Conservation (phyloP, 2,888 invertebrate genomes). For the Hirtodrosophila confusa region DNA sequence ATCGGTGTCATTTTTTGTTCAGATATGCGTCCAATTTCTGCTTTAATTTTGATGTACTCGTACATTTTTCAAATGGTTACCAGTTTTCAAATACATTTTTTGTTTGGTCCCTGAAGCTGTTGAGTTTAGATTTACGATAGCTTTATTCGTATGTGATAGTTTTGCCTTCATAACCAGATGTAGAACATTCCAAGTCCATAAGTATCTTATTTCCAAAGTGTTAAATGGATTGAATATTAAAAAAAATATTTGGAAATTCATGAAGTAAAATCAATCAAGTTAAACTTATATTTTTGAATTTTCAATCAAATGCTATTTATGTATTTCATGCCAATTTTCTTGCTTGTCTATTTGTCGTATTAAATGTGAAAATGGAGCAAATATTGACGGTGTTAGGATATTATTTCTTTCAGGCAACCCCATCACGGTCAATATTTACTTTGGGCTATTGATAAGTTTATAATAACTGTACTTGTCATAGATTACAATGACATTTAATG, state of each 20-base stretch:
- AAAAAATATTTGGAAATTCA: constrained; percentile 6
- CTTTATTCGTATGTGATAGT: constrained; percentile 61
- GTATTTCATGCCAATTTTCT: constrained; percentile 43
- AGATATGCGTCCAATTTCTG: constrained; percentile 54
- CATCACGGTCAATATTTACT: constrained; percentile 82
- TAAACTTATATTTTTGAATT: constrained; percentile 7
- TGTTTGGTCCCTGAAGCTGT: constrained; percentile 83
- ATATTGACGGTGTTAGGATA: constrained; percentile 77
- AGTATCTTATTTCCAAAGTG: constrained; percentile 49
- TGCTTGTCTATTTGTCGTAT: constrained; percentile 48
- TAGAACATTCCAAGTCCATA: constrained; percentile 45
- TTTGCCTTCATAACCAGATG: constrained; percentile 45
- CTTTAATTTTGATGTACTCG: constrained; percentile 27
- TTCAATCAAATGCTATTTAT: constrained; percentile 22
- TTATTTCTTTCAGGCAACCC: constrained; percentile 23
- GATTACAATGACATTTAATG: constrained; percentile 53
- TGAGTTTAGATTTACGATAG: constrained; percentile 75
- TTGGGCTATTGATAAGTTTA: constrained; percentile 82
- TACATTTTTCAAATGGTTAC: constrained; percentile 39
- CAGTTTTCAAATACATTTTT: constrained; percentile 49
- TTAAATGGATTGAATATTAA: constrained; percentile 58
- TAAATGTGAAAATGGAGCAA: constrained; percentile 84
- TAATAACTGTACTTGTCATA: constrained; percentile 57
- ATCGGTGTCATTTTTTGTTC: constrained; percentile 26
- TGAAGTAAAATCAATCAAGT: constrained; percentile 7